Conservation (phyloP, 1,140 invertebrate genomes). For the Harpegnathos saltator region DNA sequence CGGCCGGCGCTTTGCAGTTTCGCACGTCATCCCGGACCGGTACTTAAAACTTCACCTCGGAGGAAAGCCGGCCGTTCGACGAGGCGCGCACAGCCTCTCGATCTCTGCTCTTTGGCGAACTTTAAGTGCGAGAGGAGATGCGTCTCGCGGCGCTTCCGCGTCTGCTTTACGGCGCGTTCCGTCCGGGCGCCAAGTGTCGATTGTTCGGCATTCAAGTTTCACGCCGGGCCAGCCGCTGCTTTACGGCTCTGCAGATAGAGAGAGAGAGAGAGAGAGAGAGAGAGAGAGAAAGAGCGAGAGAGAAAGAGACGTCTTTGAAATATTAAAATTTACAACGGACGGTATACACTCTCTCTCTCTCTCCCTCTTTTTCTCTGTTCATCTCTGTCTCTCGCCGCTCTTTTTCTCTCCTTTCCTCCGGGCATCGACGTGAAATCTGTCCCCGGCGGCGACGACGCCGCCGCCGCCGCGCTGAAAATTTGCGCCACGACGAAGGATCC, state of each 20-base stretch:
- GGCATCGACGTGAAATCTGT: conserved; percentile 11
- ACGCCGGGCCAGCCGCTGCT: conserved; percentile 24
- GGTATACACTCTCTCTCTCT: too few relatives aligned
- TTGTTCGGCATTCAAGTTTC: conserved; percentile 49
- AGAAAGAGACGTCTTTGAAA: conserved; percentile 29
- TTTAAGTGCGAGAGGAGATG: conserved; percentile 12
- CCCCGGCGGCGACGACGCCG: too few relatives aligned
- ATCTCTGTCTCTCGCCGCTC: too few relatives aligned
- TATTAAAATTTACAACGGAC: conserved; percentile 51
- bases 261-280: too few relatives aligned
- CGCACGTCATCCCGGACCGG: conserved; percentile 12
- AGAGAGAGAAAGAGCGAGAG: too few relatives aligned
- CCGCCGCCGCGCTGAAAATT: conserved; percentile 9
- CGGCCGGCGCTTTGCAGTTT: not conserved
- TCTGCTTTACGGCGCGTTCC: conserved; percentile 19
- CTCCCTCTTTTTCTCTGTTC: not conserved
- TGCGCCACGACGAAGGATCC: conserved; percentile 15
- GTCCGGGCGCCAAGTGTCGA: conserved; percentile 28
- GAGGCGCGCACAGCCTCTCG: conserved; percentile 15
- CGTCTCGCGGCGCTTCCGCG: not conserved
- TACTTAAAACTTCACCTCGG: conserved; percentile 41
- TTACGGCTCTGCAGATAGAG: not conserved
- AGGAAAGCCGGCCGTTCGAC: not conserved
- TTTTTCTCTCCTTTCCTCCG: not conserved
- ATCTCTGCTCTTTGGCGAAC: conserved; percentile 1